Evolutionary conservation across 1,140 invertebrate species (phyloP), one percentile per base, ranked within the genome.

Genomic region (Zaprionus vittiger): DNA sequence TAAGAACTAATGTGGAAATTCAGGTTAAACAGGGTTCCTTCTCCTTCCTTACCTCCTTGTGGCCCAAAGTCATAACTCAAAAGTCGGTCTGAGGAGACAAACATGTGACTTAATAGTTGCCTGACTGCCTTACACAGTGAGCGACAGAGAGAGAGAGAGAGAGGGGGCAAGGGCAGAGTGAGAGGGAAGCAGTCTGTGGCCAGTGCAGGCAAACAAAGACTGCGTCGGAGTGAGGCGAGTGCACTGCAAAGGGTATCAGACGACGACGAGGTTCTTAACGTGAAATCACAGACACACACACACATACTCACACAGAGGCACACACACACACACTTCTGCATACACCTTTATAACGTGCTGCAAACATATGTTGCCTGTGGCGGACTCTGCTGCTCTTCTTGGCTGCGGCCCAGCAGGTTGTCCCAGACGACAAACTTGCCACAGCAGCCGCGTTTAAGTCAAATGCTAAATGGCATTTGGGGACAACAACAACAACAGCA

Each of bases 391-490:
- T 34, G 64, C 61, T 60, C 56, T 2, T 67, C 24, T 44, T 47
- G 65, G 44, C 12, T 17, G 38, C 31, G 41, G 26, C 56, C 66
- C 72, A 71, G 68, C 68, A 71, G 59, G 44, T 54, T 72, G 60
- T 34, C 38, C 41, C 14, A 31, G 34, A 47, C 38, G 24, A 38
- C 49, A 28, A 61, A 37, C 61, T 60, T 65, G 69, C 62, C 69
- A 61, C 64, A 64, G 57, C 67, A 73, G 84, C 65, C 81, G 72
- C 81, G 66, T 54, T 89, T 69, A 90, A 90, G 81, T 89, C 84
- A 90, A 79, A 89, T 84, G 85, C 72, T 89, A 89, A 89, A 89
- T 79, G 84, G 62, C 84, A 90, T 90, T 89, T 84, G 81, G 84
- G 84, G 84, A 89, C 84, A 87, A 66, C 52, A 62, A 52, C 65